A percentile compares a stretch with the other conserved stretches of the same genome.
These are phyloP conservation scores for Cochlearius cochlearius DNA, from an alignment of 2,113 vertebrate species.

Conservation along the genomic window DNA sequence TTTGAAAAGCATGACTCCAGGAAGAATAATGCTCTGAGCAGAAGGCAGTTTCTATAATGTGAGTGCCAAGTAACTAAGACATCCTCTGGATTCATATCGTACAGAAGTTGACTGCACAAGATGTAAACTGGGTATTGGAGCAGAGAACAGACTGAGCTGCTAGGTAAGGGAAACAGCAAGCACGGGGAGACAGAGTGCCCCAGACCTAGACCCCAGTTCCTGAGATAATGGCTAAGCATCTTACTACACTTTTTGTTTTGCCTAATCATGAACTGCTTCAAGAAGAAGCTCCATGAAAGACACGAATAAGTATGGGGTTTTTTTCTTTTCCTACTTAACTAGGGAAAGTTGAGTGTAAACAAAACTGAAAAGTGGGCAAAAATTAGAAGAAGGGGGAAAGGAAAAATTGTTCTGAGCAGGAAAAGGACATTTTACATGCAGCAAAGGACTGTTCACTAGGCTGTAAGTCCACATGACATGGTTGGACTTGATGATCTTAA, in stretches of 20 bases:
- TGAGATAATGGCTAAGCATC: not conserved
- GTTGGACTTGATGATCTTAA: no score
- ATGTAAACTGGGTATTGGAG: not conserved
- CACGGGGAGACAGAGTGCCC: not conserved
- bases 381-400: not conserved
- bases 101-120: not conserved
- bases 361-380: not conserved
- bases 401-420: not conserved
- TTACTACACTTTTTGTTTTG: not conserved
- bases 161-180: not conserved
- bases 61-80: not conserved
- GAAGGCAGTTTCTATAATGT: not conserved
- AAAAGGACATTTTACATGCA: not conserved
- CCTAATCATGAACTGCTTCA: not conserved
- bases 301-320: not conserved
- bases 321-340: not conserved
- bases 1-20: not conserved
- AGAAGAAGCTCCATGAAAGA: not conserved
- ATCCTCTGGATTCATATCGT: not conserved
- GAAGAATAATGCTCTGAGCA: not conserved
- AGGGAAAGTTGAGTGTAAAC: not conserved
- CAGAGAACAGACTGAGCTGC: not conserved
- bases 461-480: not conserved
- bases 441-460: not conserved
- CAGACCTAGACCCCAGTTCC: not conserved